These are phyloP conservation scores for Sesamia nonagrioides DNA, from an alignment of 1,140 invertebrate genomes.

Conservation along the genomic window DNA sequence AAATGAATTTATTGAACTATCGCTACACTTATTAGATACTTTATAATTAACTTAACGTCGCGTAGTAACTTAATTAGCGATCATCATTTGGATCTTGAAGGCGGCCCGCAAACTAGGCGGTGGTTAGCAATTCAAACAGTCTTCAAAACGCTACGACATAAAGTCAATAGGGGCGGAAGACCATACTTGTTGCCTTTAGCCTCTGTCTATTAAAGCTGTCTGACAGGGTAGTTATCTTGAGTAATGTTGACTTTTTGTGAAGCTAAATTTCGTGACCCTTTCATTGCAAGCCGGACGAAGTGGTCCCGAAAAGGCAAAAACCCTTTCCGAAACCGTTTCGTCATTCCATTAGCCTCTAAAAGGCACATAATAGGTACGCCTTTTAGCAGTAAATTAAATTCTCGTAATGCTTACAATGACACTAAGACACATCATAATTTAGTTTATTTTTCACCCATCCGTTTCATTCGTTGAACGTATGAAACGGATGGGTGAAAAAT, in stretches of 20 bases:
- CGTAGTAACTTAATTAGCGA: too few relatives aligned
- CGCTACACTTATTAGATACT: too few relatives aligned
- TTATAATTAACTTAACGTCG: too few relatives aligned
- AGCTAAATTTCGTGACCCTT: neutral
- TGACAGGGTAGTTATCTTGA: neutral
- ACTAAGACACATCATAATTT: neutral
- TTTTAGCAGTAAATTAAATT: neutral
- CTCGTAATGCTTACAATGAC: neutral
- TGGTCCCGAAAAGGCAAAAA: too few relatives aligned
- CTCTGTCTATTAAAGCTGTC: neutral
- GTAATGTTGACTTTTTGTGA: neutral
- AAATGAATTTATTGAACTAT: too few relatives aligned
- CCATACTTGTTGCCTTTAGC: neutral
- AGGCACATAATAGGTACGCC: slow-evolving; percentile 8
- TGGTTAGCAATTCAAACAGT: neutral
- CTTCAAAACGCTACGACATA: neutral
- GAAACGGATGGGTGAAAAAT: too few relatives aligned
- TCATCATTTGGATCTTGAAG: too few relatives aligned
- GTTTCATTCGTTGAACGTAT: neutral
- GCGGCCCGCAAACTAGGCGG: too few relatives aligned
- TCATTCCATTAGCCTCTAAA: slow-evolving; percentile 12
- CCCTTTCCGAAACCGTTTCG: neutral
- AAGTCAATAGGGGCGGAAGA: neutral
- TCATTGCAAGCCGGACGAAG: neutral
- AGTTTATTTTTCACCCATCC: neutral